Evolutionary conservation across 2,888 invertebrate genomes (phyloP).

Genomic region (Serrognathus titanus): DNA sequence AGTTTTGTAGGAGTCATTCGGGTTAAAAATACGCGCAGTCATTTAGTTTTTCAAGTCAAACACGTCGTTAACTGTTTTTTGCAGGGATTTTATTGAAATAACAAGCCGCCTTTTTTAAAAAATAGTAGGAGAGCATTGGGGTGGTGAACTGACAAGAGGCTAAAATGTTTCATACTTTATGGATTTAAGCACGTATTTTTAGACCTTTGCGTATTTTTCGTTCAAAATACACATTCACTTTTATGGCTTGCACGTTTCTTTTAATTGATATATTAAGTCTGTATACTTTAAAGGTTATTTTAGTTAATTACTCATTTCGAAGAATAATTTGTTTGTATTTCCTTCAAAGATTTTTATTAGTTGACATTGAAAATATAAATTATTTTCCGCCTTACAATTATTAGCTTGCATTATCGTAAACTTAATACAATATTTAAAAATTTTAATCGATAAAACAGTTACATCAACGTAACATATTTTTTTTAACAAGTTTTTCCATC

Average conservation of each 20-base stretch:
- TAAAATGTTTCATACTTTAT: slow-evolving; percentile 2
- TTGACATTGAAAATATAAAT: neutral
- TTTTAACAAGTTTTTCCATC: too few species aligned
- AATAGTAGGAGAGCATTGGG: slow-evolving; percentile 3
- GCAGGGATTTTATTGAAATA: neutral
- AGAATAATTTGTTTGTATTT: neutral
- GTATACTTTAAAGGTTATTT: neutral
- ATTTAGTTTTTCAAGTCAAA: slow-evolving; percentile 10
- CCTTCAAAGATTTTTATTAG: neutral
- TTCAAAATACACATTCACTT: neutral
- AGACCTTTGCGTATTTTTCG: slow-evolving; percentile 10
- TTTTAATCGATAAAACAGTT: too few species aligned
- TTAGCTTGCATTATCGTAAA: too few species aligned
- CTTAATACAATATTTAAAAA: too few species aligned
- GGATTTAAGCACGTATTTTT: slow-evolving; percentile 8
- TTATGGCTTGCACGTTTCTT: slow-evolving; percentile 14
- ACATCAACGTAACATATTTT: too few species aligned
- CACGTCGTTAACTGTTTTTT: neutral
- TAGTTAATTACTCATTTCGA: neutral
- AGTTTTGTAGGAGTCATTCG: slow-evolving; percentile 9
- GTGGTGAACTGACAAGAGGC: slow-evolving; percentile 9
- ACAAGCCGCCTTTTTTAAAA: neutral
- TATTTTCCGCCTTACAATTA: neutral
- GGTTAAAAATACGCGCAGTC: slow-evolving; percentile 7
- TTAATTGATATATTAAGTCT: slow-evolving; percentile 13